Percentiles rank a stretch among this genome's conserved stretches.
Evolutionary conservation across 2,888 invertebrate species (phyloP).

Genomic region (Automeris io): DNA sequence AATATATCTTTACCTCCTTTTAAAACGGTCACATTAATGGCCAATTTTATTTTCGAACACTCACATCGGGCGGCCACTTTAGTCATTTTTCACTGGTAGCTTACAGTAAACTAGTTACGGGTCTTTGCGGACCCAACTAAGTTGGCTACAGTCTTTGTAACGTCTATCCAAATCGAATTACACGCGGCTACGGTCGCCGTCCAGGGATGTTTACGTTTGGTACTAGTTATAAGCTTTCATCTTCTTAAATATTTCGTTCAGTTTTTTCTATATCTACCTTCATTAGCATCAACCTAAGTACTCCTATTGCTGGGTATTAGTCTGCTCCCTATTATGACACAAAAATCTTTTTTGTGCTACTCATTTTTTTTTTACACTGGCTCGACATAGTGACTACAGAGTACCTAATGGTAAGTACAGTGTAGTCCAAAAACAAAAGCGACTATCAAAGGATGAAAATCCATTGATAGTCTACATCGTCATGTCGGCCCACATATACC

Average conservation of each 20-base stretch:
- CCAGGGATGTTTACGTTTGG: conserved; percentile 11
- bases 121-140: conserved; percentile 7
- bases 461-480: too few species aligned
- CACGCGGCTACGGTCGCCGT: conserved; percentile 22
- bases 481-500: too few species aligned
- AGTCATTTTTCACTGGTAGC: conserved; percentile 8
- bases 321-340: too few species aligned
- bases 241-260: neutral
- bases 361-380: too few species aligned
- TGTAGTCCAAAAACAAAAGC: too few species aligned
- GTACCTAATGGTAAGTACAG: too few species aligned
- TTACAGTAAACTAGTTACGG: conserved; percentile 10
- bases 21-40: neutral
- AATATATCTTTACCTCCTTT: neutral
- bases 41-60: conserved; percentile 3
- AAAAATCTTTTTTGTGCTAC: too few species aligned
- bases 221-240: conserved; percentile 3
- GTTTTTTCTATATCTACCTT: too few species aligned
- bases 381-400: too few species aligned
- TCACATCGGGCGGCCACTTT: conserved; percentile 7
- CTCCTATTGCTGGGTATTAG: too few species aligned
- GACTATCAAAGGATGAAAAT: too few species aligned
- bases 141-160: conserved; percentile 42
- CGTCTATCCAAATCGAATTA: conserved; percentile 57
- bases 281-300: too few species aligned